Evolutionary conservation across 2,888 invertebrate species (phyloP).

Genomic region (Nebria salina): DNA sequence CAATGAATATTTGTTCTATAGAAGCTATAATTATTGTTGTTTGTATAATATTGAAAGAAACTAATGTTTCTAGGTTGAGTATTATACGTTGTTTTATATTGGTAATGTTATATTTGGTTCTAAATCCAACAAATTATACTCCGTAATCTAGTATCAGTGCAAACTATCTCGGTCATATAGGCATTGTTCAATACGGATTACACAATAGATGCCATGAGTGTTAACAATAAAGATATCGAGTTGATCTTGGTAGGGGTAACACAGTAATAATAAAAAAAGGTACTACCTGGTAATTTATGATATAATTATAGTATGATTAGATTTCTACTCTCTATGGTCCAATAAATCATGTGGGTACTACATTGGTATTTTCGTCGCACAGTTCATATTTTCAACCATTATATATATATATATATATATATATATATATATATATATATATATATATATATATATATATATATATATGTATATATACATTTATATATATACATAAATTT

Average conservation of each 20-base stretch:
- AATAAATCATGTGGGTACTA: not conserved
- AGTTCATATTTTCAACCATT: not conserved
- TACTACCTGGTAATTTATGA: constrained; percentile 41
- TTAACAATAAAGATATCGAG: constrained; percentile 42
- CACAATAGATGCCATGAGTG: constrained; percentile 30
- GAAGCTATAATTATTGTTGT: not conserved
- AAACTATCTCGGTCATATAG: constrained; percentile 37
- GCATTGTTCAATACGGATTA: constrained; percentile 41
- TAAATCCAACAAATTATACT: constrained; percentile 36
- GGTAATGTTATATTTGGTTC: constrained; percentile 28
- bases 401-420: no score
- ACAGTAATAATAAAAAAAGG: constrained; percentile 22
- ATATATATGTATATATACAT: no score
- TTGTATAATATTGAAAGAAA: constrained; percentile 31
- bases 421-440: no score
- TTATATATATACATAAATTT: no score
- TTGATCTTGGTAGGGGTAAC: constrained; percentile 10
- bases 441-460: no score
- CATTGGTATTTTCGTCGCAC: not conserved
- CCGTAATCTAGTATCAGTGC: constrained; percentile 39
- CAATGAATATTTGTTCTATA: not conserved
- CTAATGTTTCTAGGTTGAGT: constrained; percentile 27
- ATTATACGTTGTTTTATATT: constrained; percentile 8
- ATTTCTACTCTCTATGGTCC: constrained; percentile 25
- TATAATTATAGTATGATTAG: constrained; percentile 45